A percentile compares a stretch with the other conserved stretches of the same genome.
These are phyloP conservation scores for Popillia japonica DNA, from an alignment of 1,140 invertebrate genomes.

Conservation along the genomic window DNA sequence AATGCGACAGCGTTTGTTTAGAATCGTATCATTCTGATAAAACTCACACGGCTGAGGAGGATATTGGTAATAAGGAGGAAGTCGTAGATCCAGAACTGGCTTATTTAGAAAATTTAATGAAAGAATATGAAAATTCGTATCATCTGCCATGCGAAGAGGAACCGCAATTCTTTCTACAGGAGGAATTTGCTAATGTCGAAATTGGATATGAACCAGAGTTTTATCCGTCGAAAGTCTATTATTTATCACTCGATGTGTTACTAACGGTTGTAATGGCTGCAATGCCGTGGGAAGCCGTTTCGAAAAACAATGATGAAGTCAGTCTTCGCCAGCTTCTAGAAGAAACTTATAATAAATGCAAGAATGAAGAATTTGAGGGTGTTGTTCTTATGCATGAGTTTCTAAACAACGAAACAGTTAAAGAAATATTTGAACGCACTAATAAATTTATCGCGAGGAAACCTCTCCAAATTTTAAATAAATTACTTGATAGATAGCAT, in stretches of 20 bases:
- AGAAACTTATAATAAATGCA: constrained; percentile 45
- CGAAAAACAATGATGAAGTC: constrained; percentile 46
- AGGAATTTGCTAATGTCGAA: constrained; percentile 41
- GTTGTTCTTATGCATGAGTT: constrained; percentile 52
- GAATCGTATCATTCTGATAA: not conserved
- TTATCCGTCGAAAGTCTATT: constrained; percentile 44
- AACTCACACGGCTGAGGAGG: not conserved
- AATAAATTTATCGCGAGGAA: constrained; percentile 47
- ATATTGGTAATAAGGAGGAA: not conserved
- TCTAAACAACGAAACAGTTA: constrained; percentile 48
- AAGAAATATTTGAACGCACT: constrained; percentile 44
- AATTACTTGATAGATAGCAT: not conserved
- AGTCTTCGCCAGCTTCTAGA: constrained; percentile 49
- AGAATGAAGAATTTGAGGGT: constrained; percentile 48
- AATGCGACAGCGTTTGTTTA: constrained; percentile 44
- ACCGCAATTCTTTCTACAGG: constrained; percentile 14
- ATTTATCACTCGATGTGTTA: constrained; percentile 50
- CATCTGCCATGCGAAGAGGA: not conserved
- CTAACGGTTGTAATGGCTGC: constrained; percentile 47
- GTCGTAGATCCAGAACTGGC: constrained; percentile 40
- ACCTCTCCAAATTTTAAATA: constrained; percentile 36
- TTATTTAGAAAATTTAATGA: constrained; percentile 32
- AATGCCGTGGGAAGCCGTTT: constrained; percentile 52
- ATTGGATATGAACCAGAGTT: constrained; percentile 43
- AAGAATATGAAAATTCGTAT: not conserved